Evolutionary conservation across 2,797 vertebrate genomes (phyloP).

Genomic region (Simalia tracyae): DNA sequence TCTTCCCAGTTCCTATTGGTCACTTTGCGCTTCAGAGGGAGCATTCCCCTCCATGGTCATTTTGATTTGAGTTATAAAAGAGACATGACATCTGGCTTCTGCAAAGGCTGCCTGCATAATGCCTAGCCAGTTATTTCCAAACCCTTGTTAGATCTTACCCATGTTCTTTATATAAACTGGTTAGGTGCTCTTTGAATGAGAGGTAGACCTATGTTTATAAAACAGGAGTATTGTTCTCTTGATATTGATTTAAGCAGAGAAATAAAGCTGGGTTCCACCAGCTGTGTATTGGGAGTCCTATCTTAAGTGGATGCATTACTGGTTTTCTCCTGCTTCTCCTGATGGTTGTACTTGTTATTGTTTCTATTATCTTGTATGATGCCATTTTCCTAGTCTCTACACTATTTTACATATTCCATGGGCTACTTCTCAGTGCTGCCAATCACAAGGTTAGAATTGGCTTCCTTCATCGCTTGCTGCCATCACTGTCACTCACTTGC

Average conservation of each 20-base stretch:
- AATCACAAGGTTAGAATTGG: not conserved
- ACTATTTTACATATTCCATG: not conserved
- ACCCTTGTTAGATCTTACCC: not conserved
- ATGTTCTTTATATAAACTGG: not conserved
- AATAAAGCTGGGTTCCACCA: not conserved
- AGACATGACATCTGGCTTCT: not conserved
- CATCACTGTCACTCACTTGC: not conserved
- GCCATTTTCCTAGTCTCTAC: not conserved
- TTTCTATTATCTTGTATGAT: not conserved
- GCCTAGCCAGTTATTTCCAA: not conserved
- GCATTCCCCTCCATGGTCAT: not conserved
- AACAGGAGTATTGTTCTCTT: not conserved
- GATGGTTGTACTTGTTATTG: not conserved
- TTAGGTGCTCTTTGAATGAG: not conserved
- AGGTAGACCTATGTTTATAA: not conserved
- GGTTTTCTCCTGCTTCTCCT: not conserved
- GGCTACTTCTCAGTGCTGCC: not conserved
- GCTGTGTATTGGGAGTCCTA: not conserved
- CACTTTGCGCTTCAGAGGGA: not conserved
- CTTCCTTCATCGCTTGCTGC: not conserved
- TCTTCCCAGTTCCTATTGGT: not conserved
- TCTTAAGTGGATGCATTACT: not conserved
- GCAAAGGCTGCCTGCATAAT: not conserved
- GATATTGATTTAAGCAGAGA: not conserved
- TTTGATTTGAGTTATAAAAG: not conserved